phyloP scores from a whole-genome alignment of 2,888 invertebrate genomes.

The Acanthosoma haemorrhoidale region DNA sequence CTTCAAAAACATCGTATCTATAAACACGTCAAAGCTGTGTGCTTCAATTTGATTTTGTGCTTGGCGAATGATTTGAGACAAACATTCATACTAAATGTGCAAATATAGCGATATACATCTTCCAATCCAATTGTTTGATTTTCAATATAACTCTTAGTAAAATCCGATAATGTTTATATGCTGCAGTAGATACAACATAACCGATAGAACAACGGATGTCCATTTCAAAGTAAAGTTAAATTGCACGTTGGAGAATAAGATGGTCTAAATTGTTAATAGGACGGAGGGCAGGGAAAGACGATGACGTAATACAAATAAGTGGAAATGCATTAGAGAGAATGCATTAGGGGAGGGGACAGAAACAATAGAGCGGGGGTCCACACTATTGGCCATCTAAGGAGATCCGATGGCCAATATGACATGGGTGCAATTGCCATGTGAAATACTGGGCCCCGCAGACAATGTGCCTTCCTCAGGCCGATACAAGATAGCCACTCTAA shows the following conservation, averaged over 20 bases:
- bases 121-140: too few relatives aligned
- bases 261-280: neutral
- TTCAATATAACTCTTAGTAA: too few relatives aligned
- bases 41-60: too few relatives aligned
- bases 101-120: too few relatives aligned
- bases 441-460: neutral
- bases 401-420: conserved; percentile 4
- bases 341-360: neutral
- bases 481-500: conserved; percentile 6
- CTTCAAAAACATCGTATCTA: too few relatives aligned
- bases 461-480: neutral
- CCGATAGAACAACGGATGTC: too few relatives aligned
- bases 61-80: too few relatives aligned
- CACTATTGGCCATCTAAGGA: neutral
- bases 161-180: too few relatives aligned
- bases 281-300: neutral
- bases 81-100: too few relatives aligned
- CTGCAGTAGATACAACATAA: too few relatives aligned
- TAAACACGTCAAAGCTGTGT: too few relatives aligned
- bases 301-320: conserved; percentile 9
- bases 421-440: conserved; percentile 5
- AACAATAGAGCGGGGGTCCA: neutral
- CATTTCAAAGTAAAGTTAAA: too few relatives aligned
- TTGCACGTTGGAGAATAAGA: neutral
- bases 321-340: conserved; percentile 2